These are phyloP conservation scores for Cryptops parisi DNA, from an alignment of 2,888 invertebrate genomes.

Conservation along the genomic window DNA sequence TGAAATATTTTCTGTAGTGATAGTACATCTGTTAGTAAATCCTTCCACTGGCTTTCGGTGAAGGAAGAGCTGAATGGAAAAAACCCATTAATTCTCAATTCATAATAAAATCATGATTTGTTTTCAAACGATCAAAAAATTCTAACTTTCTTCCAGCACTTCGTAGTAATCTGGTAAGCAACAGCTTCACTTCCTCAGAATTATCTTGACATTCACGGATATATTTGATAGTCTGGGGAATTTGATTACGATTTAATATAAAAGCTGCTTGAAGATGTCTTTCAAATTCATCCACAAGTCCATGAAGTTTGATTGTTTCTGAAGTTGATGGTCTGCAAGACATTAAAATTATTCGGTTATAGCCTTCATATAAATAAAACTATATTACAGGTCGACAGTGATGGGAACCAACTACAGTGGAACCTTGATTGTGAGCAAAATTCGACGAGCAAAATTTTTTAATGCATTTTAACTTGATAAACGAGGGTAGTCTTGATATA, in stretches of 20 bases:
- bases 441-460: too few relatives aligned
- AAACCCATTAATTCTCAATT: too few relatives aligned
- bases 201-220: conserved; percentile 2
- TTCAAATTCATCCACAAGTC: conserved; percentile 11
- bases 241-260: neutral
- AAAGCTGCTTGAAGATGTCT: conserved; percentile 3
- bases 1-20: conserved; percentile 6
- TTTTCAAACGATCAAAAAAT: too few relatives aligned
- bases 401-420: too few relatives aligned
- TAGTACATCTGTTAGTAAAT: neutral
- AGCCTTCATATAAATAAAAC: too few relatives aligned
- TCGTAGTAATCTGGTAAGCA: conserved; percentile 6
- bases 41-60: conserved; percentile 3
- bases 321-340: conserved; percentile 7
- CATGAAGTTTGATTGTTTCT: conserved; percentile 5
- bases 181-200: neutral
- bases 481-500: too few relatives aligned
- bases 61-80: too few relatives aligned
- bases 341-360: too few relatives aligned
- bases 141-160: neutral
- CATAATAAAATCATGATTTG: neutral
- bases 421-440: too few relatives aligned
- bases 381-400: too few relatives aligned
- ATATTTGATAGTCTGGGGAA: neutral
- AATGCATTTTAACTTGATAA: too few relatives aligned